Evolutionary conservation across 2,888 invertebrate genomes (phyloP).

Genomic region (Lamellibrachia satsuma): DNA sequence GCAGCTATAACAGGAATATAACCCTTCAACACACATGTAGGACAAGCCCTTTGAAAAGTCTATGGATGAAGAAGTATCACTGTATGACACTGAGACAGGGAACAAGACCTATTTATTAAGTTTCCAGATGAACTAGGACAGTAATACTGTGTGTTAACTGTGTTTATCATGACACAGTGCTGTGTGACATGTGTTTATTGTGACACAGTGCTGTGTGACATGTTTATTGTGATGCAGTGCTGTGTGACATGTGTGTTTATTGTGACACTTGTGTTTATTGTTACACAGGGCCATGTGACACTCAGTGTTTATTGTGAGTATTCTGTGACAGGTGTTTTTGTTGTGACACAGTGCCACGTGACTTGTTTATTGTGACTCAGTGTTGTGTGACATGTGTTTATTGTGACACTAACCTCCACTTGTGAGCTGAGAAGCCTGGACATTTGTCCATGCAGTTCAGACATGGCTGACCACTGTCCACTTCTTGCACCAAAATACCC

Average conservation of each 20-base stretch:
- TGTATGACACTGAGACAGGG: background rate
- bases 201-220: background rate
- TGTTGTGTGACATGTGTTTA: background rate
- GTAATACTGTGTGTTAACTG: background rate
- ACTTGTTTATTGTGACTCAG: background rate
- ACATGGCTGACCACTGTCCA: conserved; percentile 86
- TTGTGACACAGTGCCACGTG: background rate
- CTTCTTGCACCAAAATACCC: conserved; percentile 87
- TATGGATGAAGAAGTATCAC: background rate
- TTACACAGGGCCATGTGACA: background rate
- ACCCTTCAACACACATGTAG: background rate
- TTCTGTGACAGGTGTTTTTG: background rate
- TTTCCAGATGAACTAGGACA: background rate
- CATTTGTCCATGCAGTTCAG: conserved; percentile 83
- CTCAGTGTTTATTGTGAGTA: background rate
- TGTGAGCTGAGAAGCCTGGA: conserved; percentile 83
- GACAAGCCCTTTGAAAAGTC: background rate
- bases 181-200: background rate
- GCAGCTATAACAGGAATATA: background rate
- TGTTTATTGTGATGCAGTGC: background rate
- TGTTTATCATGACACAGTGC: background rate
- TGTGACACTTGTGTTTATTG: background rate
- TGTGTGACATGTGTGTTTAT: background rate
- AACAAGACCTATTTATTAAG: background rate
- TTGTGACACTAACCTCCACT: conserved; percentile 78